Evolutionary conservation across 2,888 invertebrate genomes (phyloP).

Genomic region (Agrotis ipsilon): DNA sequence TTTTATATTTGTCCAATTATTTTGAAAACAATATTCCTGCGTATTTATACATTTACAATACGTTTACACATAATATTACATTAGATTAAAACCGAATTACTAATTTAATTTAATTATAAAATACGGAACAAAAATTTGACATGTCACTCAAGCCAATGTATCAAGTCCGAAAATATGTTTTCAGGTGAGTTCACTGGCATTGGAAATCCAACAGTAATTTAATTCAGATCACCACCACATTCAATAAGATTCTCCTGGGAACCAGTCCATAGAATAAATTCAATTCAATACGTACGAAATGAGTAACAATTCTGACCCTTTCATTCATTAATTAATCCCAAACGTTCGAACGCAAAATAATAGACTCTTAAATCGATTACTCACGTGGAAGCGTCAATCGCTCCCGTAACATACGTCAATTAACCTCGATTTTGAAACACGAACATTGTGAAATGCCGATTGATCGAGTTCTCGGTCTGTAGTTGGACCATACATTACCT

Average conservation of each 20-base stretch:
- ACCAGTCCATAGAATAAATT: slow-evolving; percentile 77
- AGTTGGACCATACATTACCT: slow-evolving; percentile 63
- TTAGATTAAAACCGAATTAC: no score
- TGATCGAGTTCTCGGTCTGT: slow-evolving; percentile 61
- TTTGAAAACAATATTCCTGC: no score
- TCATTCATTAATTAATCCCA: slow-evolving; percentile 88
- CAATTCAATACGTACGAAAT: slow-evolving; percentile 82
- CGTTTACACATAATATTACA: no score
- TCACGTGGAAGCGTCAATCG: slow-evolving; percentile 82
- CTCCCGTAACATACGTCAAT: slow-evolving; percentile 80
- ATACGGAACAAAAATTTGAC: no score
- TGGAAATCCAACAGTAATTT: slow-evolving; percentile 37
- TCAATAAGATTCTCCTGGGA: slow-evolving; percentile 67
- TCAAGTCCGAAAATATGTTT: neutral
- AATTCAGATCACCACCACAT: slow-evolving; percentile 64
- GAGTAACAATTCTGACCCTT: slow-evolving; percentile 84
- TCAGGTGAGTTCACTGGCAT: neutral
- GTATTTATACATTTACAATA: no score
- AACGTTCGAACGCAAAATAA: slow-evolving; percentile 83
- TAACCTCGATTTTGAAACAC: slow-evolving; percentile 70
- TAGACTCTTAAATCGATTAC: slow-evolving; percentile 85
- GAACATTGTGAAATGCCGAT: slow-evolving; percentile 65
- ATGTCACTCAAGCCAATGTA: no score
- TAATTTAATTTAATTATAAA: no score
- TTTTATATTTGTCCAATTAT: no score